Conservation (phyloP, 2,888 invertebrate species). For the Phymatocera aterrima region DNA sequence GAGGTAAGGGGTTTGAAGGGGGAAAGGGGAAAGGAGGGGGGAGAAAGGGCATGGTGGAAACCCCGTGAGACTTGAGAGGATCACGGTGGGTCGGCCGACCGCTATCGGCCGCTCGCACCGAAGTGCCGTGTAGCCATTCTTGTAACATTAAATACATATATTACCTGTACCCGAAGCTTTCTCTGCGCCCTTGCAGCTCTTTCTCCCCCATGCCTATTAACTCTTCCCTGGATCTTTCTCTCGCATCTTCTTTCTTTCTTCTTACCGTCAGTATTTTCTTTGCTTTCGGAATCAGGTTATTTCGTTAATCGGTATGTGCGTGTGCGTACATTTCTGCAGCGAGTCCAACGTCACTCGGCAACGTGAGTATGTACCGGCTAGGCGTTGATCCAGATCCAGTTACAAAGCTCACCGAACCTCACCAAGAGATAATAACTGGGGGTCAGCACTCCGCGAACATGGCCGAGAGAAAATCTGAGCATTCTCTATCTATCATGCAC, state of each 20-base stretch:
- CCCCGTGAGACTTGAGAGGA: conserved; percentile 40
- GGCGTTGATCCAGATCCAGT: too few species aligned
- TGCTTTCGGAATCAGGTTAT: too few species aligned
- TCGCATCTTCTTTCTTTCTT: background rate
- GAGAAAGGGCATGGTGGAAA: conserved; percentile 5
- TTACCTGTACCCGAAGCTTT: conserved; percentile 33
- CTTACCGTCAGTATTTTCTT: too few species aligned
- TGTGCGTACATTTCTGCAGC: too few species aligned
- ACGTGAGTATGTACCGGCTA: too few species aligned
- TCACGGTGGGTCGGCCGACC: conserved; percentile 39
- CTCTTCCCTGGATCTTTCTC: background rate
- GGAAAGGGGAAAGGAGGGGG: background rate
- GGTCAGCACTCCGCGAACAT: too few species aligned
- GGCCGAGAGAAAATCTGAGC: too few species aligned
- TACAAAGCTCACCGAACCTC: too few species aligned
- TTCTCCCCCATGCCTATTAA: background rate
- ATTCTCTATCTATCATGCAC: too few species aligned
- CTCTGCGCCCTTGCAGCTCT: conserved; percentile 10
- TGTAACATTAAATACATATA: conserved; percentile 46
- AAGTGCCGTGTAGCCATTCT: conserved; percentile 44
- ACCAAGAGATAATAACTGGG: too few species aligned
- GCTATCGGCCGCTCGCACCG: conserved; percentile 24
- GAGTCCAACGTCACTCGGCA: too few species aligned
- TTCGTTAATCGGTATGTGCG: too few species aligned
- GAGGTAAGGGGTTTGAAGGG: background rate